Percentiles rank a stretch among this genome's conserved stretches.
These are phyloP conservation scores for Oxyscelio sp. DNA, from an alignment of 2,888 invertebrate species.

Conservation along the genomic window DNA sequence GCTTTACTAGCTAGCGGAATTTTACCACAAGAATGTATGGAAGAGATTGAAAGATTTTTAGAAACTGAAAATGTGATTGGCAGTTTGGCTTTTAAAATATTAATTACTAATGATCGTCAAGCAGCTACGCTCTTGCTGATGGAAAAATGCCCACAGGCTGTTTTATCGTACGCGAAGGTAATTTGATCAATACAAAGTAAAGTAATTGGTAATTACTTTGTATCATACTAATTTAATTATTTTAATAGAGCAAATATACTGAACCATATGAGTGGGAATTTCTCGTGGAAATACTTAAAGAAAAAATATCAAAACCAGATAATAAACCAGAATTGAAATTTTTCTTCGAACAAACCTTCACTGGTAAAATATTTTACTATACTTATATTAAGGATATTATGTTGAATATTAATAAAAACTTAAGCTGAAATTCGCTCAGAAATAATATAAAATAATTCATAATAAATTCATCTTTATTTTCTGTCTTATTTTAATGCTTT, in stretches of 20 bases:
- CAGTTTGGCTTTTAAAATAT: constrained; percentile 89
- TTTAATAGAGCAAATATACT: constrained; percentile 84
- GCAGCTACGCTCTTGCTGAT: constrained; percentile 89
- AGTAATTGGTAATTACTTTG: no score
- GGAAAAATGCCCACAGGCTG: constrained; percentile 90
- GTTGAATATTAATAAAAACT: no score
- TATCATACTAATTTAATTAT: background rate
- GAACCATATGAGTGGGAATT: constrained; percentile 87
- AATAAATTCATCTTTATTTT: no score
- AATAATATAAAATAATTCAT: no score
- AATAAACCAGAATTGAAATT: constrained; percentile 79
- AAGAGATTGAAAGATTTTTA: constrained; percentile 91
- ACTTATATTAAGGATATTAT: no score
- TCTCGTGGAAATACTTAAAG: constrained; percentile 84
- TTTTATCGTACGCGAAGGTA: constrained; percentile 92
- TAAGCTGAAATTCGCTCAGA: no score
- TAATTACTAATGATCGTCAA: constrained; percentile 89
- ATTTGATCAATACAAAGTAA: constrained; percentile 30
- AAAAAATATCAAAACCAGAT: constrained; percentile 81
- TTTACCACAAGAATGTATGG: constrained; percentile 89
- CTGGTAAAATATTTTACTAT: constrained; percentile 78
- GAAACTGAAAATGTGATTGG: constrained; percentile 90
- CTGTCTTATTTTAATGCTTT: no score
- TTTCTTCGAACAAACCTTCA: constrained; percentile 84
- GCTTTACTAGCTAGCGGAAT: constrained; percentile 90